These are phyloP conservation scores for Acanthopleura granulata DNA, from an alignment of 2,888 invertebrate genomes.

Conservation along the genomic window DNA sequence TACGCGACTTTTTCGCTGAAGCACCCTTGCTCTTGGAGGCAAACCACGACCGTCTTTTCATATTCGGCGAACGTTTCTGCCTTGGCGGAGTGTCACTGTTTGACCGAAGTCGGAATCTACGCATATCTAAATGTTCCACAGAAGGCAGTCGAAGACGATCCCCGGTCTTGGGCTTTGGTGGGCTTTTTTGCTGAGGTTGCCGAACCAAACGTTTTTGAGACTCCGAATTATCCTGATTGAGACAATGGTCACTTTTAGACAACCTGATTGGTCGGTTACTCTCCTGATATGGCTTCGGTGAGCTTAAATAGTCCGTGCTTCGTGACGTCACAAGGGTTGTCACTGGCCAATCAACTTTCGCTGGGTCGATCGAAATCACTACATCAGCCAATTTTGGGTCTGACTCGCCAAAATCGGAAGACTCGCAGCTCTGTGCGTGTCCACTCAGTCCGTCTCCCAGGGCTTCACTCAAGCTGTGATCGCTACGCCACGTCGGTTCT, in stretches of 20 bases:
- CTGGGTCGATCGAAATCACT: neutral
- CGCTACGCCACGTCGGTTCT: neutral
- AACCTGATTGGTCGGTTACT: conserved; percentile 19
- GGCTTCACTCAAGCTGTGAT: neutral
- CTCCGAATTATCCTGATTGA: conserved; percentile 21
- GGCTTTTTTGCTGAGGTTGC: neutral
- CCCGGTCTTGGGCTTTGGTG: conserved; percentile 13
- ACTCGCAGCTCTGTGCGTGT: no score
- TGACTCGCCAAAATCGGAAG: no score
- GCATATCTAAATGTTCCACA: conserved; percentile 40
- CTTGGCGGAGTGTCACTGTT: neutral
- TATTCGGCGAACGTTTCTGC: neutral
- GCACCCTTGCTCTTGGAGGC: neutral
- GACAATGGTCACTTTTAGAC: conserved; percentile 37
- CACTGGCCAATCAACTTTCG: neutral
- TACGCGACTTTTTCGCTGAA: neutral
- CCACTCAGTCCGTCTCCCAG: neutral
- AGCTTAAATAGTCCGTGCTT: neutral
- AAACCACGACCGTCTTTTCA: neutral
- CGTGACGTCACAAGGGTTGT: neutral
- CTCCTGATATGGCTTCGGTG: conserved; percentile 24
- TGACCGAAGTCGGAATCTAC: neutral
- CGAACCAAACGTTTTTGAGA: neutral
- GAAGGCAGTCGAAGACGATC: conserved; percentile 36
- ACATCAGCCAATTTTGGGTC: neutral